Evolutionary conservation across 1,140 invertebrate species (phyloP).

Genomic region (Thaumatotibia leucotreta): DNA sequence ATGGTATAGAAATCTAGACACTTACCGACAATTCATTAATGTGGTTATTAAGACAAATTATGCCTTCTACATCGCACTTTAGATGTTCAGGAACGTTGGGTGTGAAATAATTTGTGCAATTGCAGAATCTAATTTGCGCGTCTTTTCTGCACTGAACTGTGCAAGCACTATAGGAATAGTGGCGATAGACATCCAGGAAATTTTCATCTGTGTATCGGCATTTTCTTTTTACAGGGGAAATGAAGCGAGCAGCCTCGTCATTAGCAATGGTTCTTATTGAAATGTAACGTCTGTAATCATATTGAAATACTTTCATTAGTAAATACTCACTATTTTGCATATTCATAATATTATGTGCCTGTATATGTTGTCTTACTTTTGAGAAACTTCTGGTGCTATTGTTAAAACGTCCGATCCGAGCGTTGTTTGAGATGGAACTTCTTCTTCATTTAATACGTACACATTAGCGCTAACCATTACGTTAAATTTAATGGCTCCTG

Average conservation of each 20-base stretch:
- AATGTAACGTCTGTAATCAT: constrained; percentile 68
- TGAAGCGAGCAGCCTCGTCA: constrained; percentile 75
- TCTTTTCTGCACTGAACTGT: constrained; percentile 82
- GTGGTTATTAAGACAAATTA: constrained; percentile 80
- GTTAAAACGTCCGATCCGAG: constrained; percentile 77
- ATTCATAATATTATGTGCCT: not conserved
- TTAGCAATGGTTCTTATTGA: constrained; percentile 79
- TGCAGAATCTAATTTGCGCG: constrained; percentile 79
- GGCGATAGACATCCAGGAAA: constrained; percentile 77
- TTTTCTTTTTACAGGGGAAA: constrained; percentile 75
- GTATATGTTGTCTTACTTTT: constrained; percentile 66
- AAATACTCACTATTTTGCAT: not conserved
- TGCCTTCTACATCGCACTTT: constrained; percentile 62
- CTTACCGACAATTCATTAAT: constrained; percentile 79
- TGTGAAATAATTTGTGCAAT: constrained; percentile 82
- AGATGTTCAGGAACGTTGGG: constrained; percentile 74
- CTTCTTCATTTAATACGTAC: constrained; percentile 79
- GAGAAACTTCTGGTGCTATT: constrained; percentile 71
- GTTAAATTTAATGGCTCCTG: constrained; percentile 77
- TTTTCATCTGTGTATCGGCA: constrained; percentile 82
- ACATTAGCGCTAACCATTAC: constrained; percentile 77
- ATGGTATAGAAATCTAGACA: constrained; percentile 22
- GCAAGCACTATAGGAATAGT: constrained; percentile 83
- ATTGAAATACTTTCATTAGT: constrained; percentile 10
- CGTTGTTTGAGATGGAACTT: constrained; percentile 80